Conservation (phyloP, 2,888 invertebrate species). For the Erebia aethiops region DNA sequence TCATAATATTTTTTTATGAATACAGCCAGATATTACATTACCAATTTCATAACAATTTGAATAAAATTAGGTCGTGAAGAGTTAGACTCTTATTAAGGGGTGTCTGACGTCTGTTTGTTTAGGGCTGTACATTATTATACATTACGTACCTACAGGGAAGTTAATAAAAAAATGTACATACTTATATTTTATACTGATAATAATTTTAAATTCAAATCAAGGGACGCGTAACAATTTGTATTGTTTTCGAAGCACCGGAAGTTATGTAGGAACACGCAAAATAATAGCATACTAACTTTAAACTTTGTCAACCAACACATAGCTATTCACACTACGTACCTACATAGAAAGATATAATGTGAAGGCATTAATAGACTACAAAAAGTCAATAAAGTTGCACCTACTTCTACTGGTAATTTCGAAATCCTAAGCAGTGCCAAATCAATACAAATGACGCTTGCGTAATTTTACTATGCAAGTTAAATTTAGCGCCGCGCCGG, state of each 20-base stretch:
- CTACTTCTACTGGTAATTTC: neutral
- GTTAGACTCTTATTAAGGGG: too few relatives aligned
- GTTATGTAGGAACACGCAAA: neutral
- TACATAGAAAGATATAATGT: neutral
- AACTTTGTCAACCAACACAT: neutral
- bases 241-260: neutral
- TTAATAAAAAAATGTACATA: neutral
- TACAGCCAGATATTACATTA: too few relatives aligned
- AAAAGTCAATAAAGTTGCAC: neutral
- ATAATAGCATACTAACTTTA: conserved; percentile 5
- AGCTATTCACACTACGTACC: neutral
- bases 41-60: too few relatives aligned
- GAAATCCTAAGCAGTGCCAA: neutral
- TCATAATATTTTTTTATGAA: too few relatives aligned
- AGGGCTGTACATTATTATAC: too few relatives aligned
- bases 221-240: neutral
- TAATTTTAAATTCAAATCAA: neutral
- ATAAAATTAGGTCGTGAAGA: too few relatives aligned
- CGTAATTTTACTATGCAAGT: neutral
- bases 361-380: neutral
- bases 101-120: too few relatives aligned
- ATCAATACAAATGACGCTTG: neutral
- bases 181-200: neutral
- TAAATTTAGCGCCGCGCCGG: neutral
- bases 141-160: too few relatives aligned